Conservation (phyloP, 2,888 invertebrate species). For the Andrena bicolor region DNA sequence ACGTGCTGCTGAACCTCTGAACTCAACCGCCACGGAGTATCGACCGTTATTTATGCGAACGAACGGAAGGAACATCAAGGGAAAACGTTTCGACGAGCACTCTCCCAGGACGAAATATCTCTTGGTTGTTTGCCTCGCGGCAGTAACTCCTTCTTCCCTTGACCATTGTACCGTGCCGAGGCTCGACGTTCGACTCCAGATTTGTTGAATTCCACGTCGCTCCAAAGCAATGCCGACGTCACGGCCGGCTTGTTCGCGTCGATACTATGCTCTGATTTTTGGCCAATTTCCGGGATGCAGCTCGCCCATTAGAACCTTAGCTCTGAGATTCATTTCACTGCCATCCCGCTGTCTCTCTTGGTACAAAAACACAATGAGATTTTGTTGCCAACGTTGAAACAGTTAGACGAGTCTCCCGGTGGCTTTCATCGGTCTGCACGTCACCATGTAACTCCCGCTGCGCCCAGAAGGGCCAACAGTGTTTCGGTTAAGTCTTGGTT, state of each 20-base stretch:
- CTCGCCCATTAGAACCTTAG: conserved; percentile 7
- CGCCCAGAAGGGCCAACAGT: background rate
- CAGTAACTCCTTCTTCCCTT: conserved; percentile 20
- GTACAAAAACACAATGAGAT: too few species aligned
- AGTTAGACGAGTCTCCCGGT: background rate
- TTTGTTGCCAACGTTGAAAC: too few species aligned
- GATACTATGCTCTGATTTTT: conserved; percentile 62
- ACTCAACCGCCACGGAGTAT: background rate
- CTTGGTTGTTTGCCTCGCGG: background rate
- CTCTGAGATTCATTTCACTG: background rate
- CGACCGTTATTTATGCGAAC: conserved; percentile 16
- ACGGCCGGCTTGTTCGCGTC: conserved; percentile 40
- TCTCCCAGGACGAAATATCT: conserved; percentile 8
- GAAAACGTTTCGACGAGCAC: conserved; percentile 2
- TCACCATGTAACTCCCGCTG: background rate
- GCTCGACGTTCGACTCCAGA: conserved; percentile 49
- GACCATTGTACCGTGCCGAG: conserved; percentile 29
- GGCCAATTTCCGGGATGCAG: conserved; percentile 65
- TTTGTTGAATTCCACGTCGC: conserved; percentile 55
- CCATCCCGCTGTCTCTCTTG: background rate
- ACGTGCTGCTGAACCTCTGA: background rate
- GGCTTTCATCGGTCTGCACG: background rate
- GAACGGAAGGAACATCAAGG: conserved; percentile 3
- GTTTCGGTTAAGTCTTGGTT: conserved; percentile 26
- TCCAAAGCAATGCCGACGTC: conserved; percentile 32